These are phyloP conservation scores for Latheticus oryzae DNA, from an alignment of 2,888 invertebrate species.

Conservation along the genomic window DNA sequence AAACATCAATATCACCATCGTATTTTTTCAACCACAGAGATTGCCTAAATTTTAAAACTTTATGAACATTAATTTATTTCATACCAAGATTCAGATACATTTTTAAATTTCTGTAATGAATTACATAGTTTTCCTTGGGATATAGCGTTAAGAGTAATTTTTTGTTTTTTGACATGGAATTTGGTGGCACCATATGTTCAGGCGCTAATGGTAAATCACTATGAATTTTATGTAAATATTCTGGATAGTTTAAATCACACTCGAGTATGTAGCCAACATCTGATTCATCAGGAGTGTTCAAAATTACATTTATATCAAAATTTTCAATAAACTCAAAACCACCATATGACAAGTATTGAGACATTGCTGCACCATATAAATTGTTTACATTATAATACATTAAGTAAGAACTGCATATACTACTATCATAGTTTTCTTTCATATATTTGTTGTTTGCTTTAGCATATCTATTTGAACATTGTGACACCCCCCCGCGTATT, in stretches of 20 bases:
- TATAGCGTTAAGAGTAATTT: constrained; percentile 6
- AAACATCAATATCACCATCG: constrained; percentile 2
- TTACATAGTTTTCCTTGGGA: constrained; percentile 50
- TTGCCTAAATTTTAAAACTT: constrained; percentile 37
- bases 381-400: constrained; percentile 45
- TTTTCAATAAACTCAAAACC: constrained; percentile 18
- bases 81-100: constrained; percentile 50
- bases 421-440: constrained; percentile 50
- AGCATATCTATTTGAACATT: constrained; percentile 9
- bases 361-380: constrained; percentile 50
- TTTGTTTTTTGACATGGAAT: constrained; percentile 42
- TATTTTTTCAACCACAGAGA: background rate
- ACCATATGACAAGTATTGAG: constrained; percentile 48
- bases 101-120: constrained; percentile 52
- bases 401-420: constrained; percentile 1
- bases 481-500: constrained; percentile 32
- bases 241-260: constrained; percentile 63
- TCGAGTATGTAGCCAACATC: constrained; percentile 60
- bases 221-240: constrained; percentile 55
- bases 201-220: constrained; percentile 35
- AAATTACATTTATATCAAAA: constrained; percentile 32
- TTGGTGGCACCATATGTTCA: constrained; percentile 46
- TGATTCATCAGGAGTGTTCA: constrained; percentile 38
- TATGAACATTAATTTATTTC: constrained; percentile 38
- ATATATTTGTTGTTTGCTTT: constrained; percentile 52